Base-by-base conservation (phyloP, 2,888 invertebrate genomes). In the Phortica okadai region DNA sequence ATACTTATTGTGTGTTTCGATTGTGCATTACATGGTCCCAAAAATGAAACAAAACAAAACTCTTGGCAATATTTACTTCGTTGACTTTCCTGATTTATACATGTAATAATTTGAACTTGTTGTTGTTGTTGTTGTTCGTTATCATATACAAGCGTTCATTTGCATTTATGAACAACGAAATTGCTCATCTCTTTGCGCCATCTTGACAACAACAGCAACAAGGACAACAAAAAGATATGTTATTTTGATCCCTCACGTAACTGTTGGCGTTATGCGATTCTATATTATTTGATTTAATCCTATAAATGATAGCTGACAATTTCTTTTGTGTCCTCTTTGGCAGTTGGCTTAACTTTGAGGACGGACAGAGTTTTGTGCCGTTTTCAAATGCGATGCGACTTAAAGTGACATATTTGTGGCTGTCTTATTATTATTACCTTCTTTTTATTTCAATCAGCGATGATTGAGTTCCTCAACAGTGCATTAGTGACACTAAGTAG, bases 111-210 rank as follows among this genome's bases (percentile, higher is more conserved):
- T n/a, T 41, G 69, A 16, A 44, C 33, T 69, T 50, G 45, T 8
- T 44, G 16, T n/a, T 56, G 56, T 7, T n/a, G n/a, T 56, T 56
- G 6, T 14, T 56, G 56, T 56, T 56, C n/a, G 21, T 69, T 16
- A 45, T 10, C 45, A 45, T 42, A 67, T 67, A 42, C 70, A 72
- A 72, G 70, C 33, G 6, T 41, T 72, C 54, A 56, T 72, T 72
- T 72, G 70, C 56, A 56, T 72, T 72, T 72, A 56, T 72, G 33
- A 72, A 72, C 14, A n/a, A 72, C 56, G 16, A 54, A 45, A 16
- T 62, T 11, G 66, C 66, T 66, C 10, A 16, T 42, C 3, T 62
- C 10, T 62, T 21, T 62, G 25, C 21, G 62, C 16, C 25, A 21
- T 21, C 21, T 21, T 21, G 21, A 21, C 62, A 62, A 21, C 45